Percentiles rank a stretch among this genome's conserved stretches.
Conservation (phyloP, 1,140 invertebrate genomes). For the Atta texana region DNA sequence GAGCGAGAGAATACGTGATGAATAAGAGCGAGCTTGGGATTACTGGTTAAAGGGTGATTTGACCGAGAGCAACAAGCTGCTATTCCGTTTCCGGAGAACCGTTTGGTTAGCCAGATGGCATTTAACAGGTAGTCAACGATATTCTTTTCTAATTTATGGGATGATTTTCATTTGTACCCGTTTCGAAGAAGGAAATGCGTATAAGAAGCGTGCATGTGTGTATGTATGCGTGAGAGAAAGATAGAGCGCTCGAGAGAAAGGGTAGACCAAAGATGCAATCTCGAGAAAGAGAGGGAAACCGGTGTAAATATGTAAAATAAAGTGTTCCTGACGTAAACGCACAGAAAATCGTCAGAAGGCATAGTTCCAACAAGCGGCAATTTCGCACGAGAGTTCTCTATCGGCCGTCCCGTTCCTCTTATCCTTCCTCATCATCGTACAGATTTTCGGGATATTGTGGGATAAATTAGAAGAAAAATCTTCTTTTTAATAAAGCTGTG, state of each 20-base stretch:
- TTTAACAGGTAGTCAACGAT: slow-evolving; percentile 41
- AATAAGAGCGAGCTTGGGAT: not conserved
- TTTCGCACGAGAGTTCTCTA: slow-evolving; percentile 31
- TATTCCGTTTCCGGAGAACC: slow-evolving; percentile 20
- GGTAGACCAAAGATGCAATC: slow-evolving; percentile 49
- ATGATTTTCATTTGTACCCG: slow-evolving; percentile 26
- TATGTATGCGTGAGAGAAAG: slow-evolving; percentile 16
- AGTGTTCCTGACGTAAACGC: slow-evolving; percentile 72
- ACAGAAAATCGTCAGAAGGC: slow-evolving; percentile 66
- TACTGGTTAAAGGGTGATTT: slow-evolving; percentile 46
- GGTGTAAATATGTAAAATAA: slow-evolving; percentile 66
- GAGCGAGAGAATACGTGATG: not conserved
- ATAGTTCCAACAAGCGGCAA: slow-evolving; percentile 42
- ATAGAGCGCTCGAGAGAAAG: slow-evolving; percentile 29
- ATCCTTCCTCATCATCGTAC: not conserved
- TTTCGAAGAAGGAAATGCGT: slow-evolving; percentile 15
- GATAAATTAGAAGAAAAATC: not conserved
- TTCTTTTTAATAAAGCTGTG: no score
- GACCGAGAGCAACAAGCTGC: slow-evolving; percentile 14
- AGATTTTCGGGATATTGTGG: not conserved
- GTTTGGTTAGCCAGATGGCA: slow-evolving; percentile 16
- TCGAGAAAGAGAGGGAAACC: slow-evolving; percentile 25
- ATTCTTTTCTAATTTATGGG: slow-evolving; percentile 41
- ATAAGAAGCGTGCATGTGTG: slow-evolving; percentile 22
- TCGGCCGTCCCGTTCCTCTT: not conserved